Percentiles rank a stretch among this genome's conserved stretches.
These are phyloP conservation scores for Psix sp. DNA, from an alignment of 1,140 invertebrate species.

Conservation along the genomic window DNA sequence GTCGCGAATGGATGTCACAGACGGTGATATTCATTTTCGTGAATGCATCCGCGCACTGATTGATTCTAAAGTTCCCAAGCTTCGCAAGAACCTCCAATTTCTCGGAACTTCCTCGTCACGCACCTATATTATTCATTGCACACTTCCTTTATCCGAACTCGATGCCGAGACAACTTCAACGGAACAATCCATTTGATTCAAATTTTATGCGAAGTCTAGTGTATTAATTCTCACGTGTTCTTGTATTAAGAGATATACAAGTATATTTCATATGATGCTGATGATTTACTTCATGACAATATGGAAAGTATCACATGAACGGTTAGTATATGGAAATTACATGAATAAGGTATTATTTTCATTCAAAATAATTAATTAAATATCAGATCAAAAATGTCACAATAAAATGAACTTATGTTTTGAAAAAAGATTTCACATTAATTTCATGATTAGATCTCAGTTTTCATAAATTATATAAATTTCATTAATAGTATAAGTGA, in stretches of 20 bases:
- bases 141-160: slow-evolving; percentile 55
- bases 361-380: too few species aligned
- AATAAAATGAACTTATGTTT: too few species aligned
- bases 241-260: slow-evolving; percentile 23
- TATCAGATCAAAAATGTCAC: too few species aligned
- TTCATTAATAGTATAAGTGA: too few species aligned
- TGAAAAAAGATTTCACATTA: too few species aligned
- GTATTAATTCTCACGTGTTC: slow-evolving; percentile 48
- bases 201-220: slow-evolving; percentile 44
- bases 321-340: too few species aligned
- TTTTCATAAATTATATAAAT: too few species aligned
- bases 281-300: background rate
- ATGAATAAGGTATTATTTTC: too few species aligned
- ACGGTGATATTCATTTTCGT: slow-evolving; percentile 69
- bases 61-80: slow-evolving; percentile 66
- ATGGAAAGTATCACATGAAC: background rate
- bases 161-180: slow-evolving; percentile 56
- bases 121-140: slow-evolving; percentile 53
- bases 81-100: slow-evolving; percentile 63
- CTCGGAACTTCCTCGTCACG: slow-evolving; percentile 52
- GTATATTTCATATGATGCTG: slow-evolving; percentile 10
- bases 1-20: slow-evolving; percentile 64
- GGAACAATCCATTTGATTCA: slow-evolving; percentile 58
- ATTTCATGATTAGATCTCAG: too few species aligned
- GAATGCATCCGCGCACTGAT: slow-evolving; percentile 67